Evolutionary conservation across 53 echinoderm and acorn worm species (phyloP), one percentile per base, ranked within the genome.

Genomic region (Holothuria leucospilota): DNA sequence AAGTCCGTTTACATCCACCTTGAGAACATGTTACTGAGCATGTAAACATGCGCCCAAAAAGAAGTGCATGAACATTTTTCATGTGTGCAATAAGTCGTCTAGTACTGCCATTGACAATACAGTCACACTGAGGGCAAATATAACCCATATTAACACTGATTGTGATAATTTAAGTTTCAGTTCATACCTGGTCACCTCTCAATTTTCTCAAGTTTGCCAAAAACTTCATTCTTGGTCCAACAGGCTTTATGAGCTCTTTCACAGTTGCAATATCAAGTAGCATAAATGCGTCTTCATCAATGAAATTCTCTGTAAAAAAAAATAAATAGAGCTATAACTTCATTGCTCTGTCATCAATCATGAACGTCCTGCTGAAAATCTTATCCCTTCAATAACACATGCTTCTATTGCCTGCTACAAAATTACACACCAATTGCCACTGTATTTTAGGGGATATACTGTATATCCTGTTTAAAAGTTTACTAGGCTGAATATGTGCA

Each of bases 231-330:
- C 4, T 74, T 18, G 85, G 85, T 51, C 85, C 85, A 29, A 85
- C 26, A 40, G 85, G 85, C 70, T 49, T 56, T 21, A 85, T 85
- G 24, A 85, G 30, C 52, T 85, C 85, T 38, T 38, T 51, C 10
- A 85, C 16, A 34, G 63, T 21, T 20, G 49, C 21, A 7, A 51
- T 24, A n/a, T 90, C 85, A 39, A 90, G 78, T 38, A 86, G 78
- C 68, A 86, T 66, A 51, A 90, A 90, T 28, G 86, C 53, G 20
- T 90, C 90, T 52, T 79, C 21, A 79, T 90, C 86, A 38, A 90
- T 75, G 53, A 58, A 84, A 90, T 90, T 90, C 68, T 86, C 90
- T 90, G 63, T 26, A 63, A 63, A 63, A 23, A 26, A 63, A 63
- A 26, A 6, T 63, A 21, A 63, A 26, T 23, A 23, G 63, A 63